These are phyloP conservation scores for Galendromus occidentalis DNA, from an alignment of 1,140 invertebrate species.

Conservation along the genomic window DNA sequence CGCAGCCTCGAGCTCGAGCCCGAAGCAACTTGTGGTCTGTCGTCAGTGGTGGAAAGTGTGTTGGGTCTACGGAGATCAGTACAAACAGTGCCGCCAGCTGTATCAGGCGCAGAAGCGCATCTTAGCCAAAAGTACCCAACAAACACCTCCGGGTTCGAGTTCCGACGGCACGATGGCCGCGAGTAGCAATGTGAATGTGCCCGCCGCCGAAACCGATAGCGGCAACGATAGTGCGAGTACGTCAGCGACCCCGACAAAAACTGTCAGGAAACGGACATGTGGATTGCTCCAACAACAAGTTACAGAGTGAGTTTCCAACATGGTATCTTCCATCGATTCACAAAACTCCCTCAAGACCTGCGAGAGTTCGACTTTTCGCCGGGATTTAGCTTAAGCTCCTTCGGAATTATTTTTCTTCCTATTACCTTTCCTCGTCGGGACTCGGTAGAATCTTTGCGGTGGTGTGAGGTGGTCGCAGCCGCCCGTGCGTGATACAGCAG, in stretches of 20 bases:
- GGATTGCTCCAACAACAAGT: background rate
- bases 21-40: constrained; percentile 37
- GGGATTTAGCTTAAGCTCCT: no score
- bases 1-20: background rate
- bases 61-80: constrained; percentile 61
- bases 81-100: constrained; percentile 55
- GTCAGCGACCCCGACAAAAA: background rate
- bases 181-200: background rate
- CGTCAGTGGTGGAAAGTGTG: constrained; percentile 70
- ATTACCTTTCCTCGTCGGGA: no score
- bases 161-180: background rate
- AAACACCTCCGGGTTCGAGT: background rate
- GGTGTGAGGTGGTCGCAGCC: no score
- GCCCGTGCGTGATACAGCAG: no score
- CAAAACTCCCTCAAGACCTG: no score
- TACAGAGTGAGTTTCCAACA: background rate
- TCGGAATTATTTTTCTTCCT: no score
- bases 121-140: background rate
- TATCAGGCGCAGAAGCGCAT: constrained; percentile 29
- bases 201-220: background rate
- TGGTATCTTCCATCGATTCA: no score
- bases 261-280: background rate
- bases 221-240: constrained; percentile 6
- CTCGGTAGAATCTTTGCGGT: no score
- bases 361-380: no score